phyloP scores from a whole-genome alignment of 2,888 invertebrate species.

The Melieria omissa region DNA sequence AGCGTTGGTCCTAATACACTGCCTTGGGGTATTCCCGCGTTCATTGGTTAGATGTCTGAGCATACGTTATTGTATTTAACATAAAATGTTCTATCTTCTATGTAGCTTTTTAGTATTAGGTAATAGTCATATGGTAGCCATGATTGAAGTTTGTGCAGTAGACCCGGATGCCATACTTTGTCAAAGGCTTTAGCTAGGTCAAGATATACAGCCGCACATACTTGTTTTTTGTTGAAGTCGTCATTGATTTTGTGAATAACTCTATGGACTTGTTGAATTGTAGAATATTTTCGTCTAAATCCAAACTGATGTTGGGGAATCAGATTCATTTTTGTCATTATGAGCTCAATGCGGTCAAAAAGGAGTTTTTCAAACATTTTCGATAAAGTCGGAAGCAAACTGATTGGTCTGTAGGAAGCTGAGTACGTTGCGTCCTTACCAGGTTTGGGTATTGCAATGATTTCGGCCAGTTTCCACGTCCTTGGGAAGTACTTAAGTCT shows the following conservation, averaged over 20 bases:
- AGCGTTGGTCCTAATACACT: background rate
- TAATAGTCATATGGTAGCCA: background rate
- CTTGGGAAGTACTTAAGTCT: slow-evolving; percentile 30
- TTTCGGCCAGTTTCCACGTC: slow-evolving; percentile 35
- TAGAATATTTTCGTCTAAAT: slow-evolving; percentile 8
- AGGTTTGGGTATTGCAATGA: slow-evolving; percentile 37
- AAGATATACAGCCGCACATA: background rate
- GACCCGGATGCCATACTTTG: background rate
- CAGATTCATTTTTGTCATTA: slow-evolving; percentile 8
- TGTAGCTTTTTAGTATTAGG: background rate
- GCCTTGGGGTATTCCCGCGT: background rate
- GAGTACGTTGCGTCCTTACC: slow-evolving; percentile 22
- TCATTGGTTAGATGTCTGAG: background rate
- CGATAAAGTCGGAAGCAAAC: slow-evolving; percentile 10
- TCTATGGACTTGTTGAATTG: background rate
- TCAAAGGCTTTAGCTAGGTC: slow-evolving; percentile 4
- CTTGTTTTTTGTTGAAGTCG: slow-evolving; percentile 2
- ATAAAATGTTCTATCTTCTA: background rate
- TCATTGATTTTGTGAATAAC: background rate
- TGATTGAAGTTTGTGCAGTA: background rate
- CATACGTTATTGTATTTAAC: background rate
- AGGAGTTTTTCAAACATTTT: slow-evolving; percentile 23
- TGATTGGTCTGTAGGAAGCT: slow-evolving; percentile 30
- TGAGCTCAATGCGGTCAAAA: background rate
- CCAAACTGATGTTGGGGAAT: slow-evolving; percentile 29